Evolutionary conservation across 2,113 vertebrate species (phyloP), one percentile per base, ranked within the genome.

Genomic region (Apteryx owenii): DNA sequence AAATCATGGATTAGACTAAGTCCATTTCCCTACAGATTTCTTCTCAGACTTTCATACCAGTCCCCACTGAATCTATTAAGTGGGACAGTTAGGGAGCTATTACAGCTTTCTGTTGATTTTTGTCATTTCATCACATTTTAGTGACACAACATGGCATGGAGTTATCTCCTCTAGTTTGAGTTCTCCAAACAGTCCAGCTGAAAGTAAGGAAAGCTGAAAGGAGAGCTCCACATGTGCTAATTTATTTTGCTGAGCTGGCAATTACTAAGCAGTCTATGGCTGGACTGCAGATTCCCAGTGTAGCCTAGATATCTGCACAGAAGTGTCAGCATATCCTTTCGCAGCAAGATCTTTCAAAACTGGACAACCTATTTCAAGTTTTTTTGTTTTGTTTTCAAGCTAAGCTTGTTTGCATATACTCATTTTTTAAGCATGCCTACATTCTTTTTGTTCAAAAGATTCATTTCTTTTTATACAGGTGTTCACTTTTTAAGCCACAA

Each of bases 51-150:
- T 89, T 64, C 33, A 26, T 19, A 60, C 42, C 58, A 28, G 21
- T 12, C 58, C 13, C n/a, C 33, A 60, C 13, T 21, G 15, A 85
- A 70, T 44, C 38, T 70, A 33, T 38, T 42, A 65, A 0, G 0
- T 38, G 61, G 29, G 23, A 50, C 10, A 75, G 29, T 66, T 44
- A 72, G 69, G 33, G 11, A 75, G 29, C 44, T 58, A 44, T 16
- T 25, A 51, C 0, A 85, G 23, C n/a, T 72, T 50, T 64, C 60
- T 66, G 83, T 29, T n/a, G 72, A 90, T 83, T 50, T 88, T 54
- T 73, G 44, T 28, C 5, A 0, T 38, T 93, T 48, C 28, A 53
- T 26, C 50, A 18, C 26, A 50, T 2, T 80, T 75, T 62, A 73
- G 51, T 7, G 86, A 44, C 48, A 46, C 20, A 76, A 36, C 33